Evolutionary conservation across 2,797 vertebrate genomes (phyloP), one percentile per base, ranked within the genome.

Genomic region (Semotilus atromaculatus): DNA sequence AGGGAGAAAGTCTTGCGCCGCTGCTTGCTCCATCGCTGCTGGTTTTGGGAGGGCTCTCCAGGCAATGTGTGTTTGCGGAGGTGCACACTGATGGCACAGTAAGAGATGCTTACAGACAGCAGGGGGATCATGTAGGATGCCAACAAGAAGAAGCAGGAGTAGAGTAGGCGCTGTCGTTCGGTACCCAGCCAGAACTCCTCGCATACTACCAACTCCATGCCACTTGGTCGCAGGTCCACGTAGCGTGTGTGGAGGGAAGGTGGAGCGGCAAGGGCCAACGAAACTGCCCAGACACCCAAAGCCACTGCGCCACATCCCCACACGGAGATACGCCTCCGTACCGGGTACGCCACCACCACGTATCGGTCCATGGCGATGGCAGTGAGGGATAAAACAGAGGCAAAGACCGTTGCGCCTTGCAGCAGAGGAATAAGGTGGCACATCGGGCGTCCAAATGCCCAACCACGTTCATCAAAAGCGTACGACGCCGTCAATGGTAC

Each of bases 311-410:
- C 90, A 67, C 95, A 96, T 36, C 92, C 92, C 87, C 93, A 91
- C 7, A 91, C 90, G 1, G 95, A 93, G 76, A 96, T 95, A 83
- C 96, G 93, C 70, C 87, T 91, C 43, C 94, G 92, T 7, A 96
- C 87, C 1, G 96, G 96, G 86, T 96, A 92, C 68, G 95, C 96
- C 79, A 96, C 94, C 67, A 96, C 95, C 53, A 96, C 82, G 14
- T 96, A 96, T 62, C 96, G 94, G 87, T 96, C 96, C 83, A 95
- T 94, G 53, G 96, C 96, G 26, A 96, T 96, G 86, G 96, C 95
- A 1, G 95, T 95, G 58, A 96, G 95, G 10, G 95, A 96, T 19
- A 96, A 93, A 84, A 94, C 95, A 0, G 96, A 96, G 38, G 93
- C 95, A 51, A 95, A 96, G 64, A 96, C 95, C 0, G 95, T 95